Base-by-base conservation (phyloP, 2,888 invertebrate genomes). In the Augochlorella aurata region DNA sequence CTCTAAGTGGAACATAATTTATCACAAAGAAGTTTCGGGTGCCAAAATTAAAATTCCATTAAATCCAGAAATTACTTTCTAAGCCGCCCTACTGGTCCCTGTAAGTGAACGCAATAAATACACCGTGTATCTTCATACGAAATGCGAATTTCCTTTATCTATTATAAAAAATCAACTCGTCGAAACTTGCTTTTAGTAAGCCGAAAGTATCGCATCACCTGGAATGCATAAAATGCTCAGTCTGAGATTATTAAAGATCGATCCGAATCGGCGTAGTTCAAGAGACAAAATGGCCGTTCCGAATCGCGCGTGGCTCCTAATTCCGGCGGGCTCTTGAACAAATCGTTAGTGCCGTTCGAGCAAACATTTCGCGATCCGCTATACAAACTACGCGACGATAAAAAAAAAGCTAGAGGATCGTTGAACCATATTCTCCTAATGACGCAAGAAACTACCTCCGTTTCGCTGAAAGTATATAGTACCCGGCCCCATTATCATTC, bases 341-440 rank as follows among this genome's bases (percentile, higher is more conserved):
- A 44, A 63, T 63, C 24, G 7, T 52, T 29, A 74, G 29, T 16
- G 67, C 24, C 24, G 16, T 21, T 44, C 38, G 14, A 14, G 44
- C 45, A 18, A 67, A 68, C 54, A 74, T 54, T 67, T 74, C 54
- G n/a, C 66, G 66, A 66, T 44, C 18, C 66, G 21, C 44, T 21
- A 45, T 45, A 66, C 66, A 45, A 66, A 21, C 66, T 45, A n/a
- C n/a, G 66, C 45, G 45, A 66, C 45, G 45, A 44, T n/a, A n/a
- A 63, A n/a, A 44, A 50, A n/a, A 52, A 24, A 24, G 21, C 68
- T 50, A 24, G 14, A 44, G 49, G 38, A 47, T 45, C 44, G 47
- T 58, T 49, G 14, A 38, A 74, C 38, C 78, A 24, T 61, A 58
- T 21, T 16, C 45, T 29, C 61, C 45, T 75, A 63, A 52, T 50